Conservation (phyloP, 2,113 vertebrate species). For the Polypterus bichir region DNA sequence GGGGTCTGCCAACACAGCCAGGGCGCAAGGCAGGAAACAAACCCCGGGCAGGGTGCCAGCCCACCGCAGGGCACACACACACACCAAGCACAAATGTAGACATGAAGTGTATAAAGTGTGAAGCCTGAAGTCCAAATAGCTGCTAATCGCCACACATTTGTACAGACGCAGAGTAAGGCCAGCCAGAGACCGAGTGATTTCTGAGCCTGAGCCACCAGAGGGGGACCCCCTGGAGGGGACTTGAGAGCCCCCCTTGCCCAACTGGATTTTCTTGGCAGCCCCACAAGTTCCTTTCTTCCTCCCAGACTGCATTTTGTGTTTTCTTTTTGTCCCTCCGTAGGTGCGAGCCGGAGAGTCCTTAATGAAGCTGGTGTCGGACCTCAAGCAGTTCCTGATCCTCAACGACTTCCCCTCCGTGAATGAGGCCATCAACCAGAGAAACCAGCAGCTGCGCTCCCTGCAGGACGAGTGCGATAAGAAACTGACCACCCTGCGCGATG, state of each 20-base stretch:
- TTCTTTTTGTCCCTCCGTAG: slow-evolving; percentile 30
- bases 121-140: no score
- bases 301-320: background rate
- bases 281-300: background rate
- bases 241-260: no score
- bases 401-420: slow-evolving; percentile 95
- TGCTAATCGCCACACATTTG: no score
- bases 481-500: slow-evolving; percentile 76
- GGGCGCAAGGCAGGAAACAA: no score
- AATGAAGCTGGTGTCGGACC: slow-evolving; percentile 93
- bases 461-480: slow-evolving; percentile 97
- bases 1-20: no score
- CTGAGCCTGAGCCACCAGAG: background rate
- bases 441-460: slow-evolving; percentile 75
- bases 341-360: slow-evolving; percentile 91
- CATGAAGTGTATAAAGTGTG: no score
- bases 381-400: slow-evolving; percentile 95
- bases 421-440: slow-evolving; percentile 85
- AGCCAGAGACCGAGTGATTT: no score
- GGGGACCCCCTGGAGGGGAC: no score
- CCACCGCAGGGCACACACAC: no score
- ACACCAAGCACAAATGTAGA: no score
- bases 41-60: no score
- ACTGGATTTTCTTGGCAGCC: background rate
- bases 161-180: no score